These are phyloP conservation scores for Opisthograptis luteolata DNA, from an alignment of 2,888 invertebrate species.

Conservation along the genomic window DNA sequence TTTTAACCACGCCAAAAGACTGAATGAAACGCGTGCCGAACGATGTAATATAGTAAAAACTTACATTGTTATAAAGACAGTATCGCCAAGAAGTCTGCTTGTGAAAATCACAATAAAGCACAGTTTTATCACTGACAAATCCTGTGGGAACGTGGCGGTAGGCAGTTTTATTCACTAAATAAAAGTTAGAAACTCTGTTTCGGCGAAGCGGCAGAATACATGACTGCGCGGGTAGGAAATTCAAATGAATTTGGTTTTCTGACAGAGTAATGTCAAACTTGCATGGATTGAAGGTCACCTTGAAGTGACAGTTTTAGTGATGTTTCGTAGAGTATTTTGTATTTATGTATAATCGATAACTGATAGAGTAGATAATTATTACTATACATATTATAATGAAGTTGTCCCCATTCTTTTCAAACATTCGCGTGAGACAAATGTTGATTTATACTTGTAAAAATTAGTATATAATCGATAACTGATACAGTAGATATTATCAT, in stretches of 20 bases:
- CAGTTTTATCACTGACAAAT: slow-evolving; percentile 66
- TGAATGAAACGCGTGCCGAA: slow-evolving; percentile 46
- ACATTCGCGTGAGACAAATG: too few species aligned
- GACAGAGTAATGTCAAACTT: slow-evolving; percentile 74
- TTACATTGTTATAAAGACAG: slow-evolving; percentile 51
- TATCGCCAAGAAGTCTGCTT: slow-evolving; percentile 32
- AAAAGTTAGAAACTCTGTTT: slow-evolving; percentile 52
- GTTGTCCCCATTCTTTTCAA: too few species aligned
- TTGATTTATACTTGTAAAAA: too few species aligned
- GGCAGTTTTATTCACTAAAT: slow-evolving; percentile 48
- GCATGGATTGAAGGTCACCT: slow-evolving; percentile 75
- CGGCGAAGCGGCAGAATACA: slow-evolving; percentile 55
- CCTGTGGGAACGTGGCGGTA: slow-evolving; percentile 57
- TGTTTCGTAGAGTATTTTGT: slow-evolving; percentile 16
- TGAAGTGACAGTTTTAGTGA: slow-evolving; percentile 61
- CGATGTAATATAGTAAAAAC: slow-evolving; percentile 51
- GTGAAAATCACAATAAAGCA: slow-evolving; percentile 27
- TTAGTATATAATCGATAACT: too few species aligned
- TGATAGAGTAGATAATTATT: too few species aligned
- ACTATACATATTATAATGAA: too few species aligned
- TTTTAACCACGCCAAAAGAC: slow-evolving; percentile 30
- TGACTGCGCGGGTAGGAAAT: slow-evolving; percentile 77
- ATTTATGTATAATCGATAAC: too few species aligned
- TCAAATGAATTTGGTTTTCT: slow-evolving; percentile 68
- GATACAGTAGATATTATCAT: too few species aligned